Percentiles rank a stretch among this genome's conserved stretches.
Evolutionary conservation across 2,888 invertebrate genomes (phyloP).

Genomic region (Mythimna impura): DNA sequence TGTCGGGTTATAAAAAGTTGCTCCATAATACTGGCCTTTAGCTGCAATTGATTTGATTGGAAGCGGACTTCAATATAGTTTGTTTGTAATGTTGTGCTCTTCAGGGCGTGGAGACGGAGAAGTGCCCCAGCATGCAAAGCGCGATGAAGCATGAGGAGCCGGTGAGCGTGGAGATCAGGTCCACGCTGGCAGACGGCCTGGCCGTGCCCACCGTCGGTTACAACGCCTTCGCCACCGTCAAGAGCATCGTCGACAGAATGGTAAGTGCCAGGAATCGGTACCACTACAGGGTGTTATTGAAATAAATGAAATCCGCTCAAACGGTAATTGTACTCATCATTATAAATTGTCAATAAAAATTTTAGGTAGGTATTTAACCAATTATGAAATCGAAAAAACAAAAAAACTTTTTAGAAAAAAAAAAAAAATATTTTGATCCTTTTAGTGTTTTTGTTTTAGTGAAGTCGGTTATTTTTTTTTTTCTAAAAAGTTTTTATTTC

Average conservation of each 20-base stretch:
- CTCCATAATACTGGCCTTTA: background rate
- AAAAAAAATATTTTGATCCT: no score
- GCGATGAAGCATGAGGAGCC: conserved; percentile 94
- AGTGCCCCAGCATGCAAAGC: conserved; percentile 95
- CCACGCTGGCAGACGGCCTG: conserved; percentile 96
- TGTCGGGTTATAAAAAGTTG: background rate
- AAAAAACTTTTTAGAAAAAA: no score
- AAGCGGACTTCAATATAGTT: background rate
- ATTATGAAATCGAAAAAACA: no score
- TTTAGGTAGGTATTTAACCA: no score
- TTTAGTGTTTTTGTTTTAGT: no score
- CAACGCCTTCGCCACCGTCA: conserved; percentile 95
- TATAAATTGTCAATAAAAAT: no score
- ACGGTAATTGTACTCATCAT: background rate
- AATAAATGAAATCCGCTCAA: no score
- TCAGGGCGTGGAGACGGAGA: conserved; percentile 97
- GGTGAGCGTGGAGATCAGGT: conserved; percentile 91
- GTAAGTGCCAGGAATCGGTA: conserved; percentile 77
- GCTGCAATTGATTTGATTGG: background rate
- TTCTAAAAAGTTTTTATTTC: no score
- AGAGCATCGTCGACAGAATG: conserved; percentile 94
- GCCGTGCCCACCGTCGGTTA: conserved; percentile 97
- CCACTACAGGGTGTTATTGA: background rate
- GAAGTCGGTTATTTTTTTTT: no score
- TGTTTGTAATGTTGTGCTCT: background rate